Conservation (phyloP, 2,888 invertebrate genomes). For the Theodoxus fluviatilis region DNA sequence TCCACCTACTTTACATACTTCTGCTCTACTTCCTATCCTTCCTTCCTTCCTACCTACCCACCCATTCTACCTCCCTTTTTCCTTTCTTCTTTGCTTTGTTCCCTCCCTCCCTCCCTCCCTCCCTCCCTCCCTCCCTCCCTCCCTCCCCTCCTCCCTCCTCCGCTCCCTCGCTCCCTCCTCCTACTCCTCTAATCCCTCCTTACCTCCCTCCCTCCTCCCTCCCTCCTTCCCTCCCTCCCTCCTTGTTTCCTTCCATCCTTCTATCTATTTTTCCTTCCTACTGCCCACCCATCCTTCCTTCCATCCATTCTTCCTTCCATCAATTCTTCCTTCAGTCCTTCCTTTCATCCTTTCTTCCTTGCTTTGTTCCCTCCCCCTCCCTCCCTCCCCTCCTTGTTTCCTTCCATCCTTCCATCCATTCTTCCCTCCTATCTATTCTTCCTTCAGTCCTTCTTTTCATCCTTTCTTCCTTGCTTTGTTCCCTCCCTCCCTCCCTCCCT, state of each 20-base stretch:
- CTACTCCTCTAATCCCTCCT: too few species aligned
- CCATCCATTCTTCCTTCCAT: too few species aligned
- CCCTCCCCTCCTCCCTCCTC: background rate
- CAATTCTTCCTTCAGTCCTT: conserved; percentile 2
- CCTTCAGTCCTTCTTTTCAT: too few species aligned
- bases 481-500: too few species aligned
- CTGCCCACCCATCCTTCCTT: too few species aligned
- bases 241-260: background rate
- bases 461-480: too few species aligned
- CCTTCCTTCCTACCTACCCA: background rate
- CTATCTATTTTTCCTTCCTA: background rate
- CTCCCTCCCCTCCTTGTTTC: too few species aligned
- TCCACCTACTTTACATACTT: background rate
- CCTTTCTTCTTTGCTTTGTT: background rate
- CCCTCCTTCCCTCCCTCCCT: background rate
- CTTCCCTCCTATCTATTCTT: too few species aligned
- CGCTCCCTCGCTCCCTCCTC: background rate
- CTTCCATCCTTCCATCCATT: too few species aligned
- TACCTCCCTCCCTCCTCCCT: too few species aligned
- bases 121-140: background rate
- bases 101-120: background rate
- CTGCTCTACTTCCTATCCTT: background rate
- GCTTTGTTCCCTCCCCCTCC: background rate
- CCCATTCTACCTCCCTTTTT: background rate
- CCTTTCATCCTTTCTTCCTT: background rate